Conservation (phyloP, 2,888 invertebrate species). For the Gymnoscelis rufifasciata region DNA sequence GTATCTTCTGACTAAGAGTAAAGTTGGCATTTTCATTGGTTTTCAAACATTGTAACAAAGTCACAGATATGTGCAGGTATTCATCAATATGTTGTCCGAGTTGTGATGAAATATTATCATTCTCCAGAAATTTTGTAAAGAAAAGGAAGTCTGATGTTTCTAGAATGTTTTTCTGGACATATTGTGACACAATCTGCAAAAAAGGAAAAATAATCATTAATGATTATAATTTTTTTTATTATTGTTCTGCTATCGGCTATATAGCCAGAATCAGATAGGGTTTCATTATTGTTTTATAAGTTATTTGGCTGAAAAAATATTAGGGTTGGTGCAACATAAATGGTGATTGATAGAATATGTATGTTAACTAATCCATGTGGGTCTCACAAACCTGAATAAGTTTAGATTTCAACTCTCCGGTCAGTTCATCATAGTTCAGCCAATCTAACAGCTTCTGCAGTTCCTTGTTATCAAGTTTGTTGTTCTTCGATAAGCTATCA, state of each 20-base stretch:
- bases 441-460: slow-evolving; percentile 54
- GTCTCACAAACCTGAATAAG: slow-evolving; percentile 52
- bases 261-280: no score
- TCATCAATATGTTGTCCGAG: slow-evolving; percentile 50
- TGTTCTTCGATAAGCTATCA: slow-evolving; percentile 43
- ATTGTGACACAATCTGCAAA: slow-evolving; percentile 63
- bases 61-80: slow-evolving; percentile 48
- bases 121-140: slow-evolving; percentile 56
- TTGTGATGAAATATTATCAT: slow-evolving; percentile 51
- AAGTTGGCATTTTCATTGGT: slow-evolving; percentile 30
- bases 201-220: no score
- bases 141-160: slow-evolving; percentile 43
- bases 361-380: background rate
- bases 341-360: no score
- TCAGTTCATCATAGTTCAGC: slow-evolving; percentile 55
- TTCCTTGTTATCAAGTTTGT: slow-evolving; percentile 46
- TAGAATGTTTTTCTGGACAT: slow-evolving; percentile 48
- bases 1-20: slow-evolving; percentile 39
- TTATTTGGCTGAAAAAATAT: no score
- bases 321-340: no score
- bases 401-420: slow-evolving; percentile 55
- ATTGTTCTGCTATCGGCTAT: no score
- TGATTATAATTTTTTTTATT: no score
- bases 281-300: no score
- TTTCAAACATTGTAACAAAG: slow-evolving; percentile 49